Base-by-base conservation (phyloP, 2,797 vertebrate species). In the Spea hammondii region DNA sequence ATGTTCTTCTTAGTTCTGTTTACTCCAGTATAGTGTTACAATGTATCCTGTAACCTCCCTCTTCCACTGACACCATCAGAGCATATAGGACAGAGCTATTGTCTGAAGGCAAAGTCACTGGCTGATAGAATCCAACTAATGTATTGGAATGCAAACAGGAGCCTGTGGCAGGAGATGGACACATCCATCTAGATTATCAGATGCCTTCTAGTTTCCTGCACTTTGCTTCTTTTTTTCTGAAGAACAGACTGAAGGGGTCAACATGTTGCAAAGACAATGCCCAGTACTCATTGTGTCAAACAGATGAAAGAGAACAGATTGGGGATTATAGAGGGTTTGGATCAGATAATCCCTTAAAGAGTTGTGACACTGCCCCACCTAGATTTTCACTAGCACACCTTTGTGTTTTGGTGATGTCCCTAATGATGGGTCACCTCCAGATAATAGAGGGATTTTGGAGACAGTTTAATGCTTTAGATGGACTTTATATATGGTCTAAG, bases 111-210 rank as follows among this genome's bases (percentile, higher is more conserved):
- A 76, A 81, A 81, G 68, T 81, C 79, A 62, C 47, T 50, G 73
- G 46, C 55, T 53, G 49, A 74, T 69, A 32, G 48, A 69, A 74
- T 68, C 9, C 3, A 50, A 81, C 74, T 76, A 67, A 79, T 76
- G 66, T 81, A 70, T 46, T 72, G 79, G 79, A 76, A 81, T 81
- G 79, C 79, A 71, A 81, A 45, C 79, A 59, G 14, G 32, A 76
- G 69, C 74, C 54, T 81, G 79, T 67, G 72, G 79, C 73, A 50
- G 79, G 5, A 76, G 72, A 70, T 65, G 70, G 78, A 67, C 72
- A 69, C 49, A 53, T 69, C 59, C 59, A 62, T 14, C 59, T 17
- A 62, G 14, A 62, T 62, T 4, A 32, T 32, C 32, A 32, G 32
- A 32, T 32, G 32, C 32, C 32, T 32, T 32, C 32, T 62, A 6